Conservation (phyloP, 37 sponge, comb jelly and placozoan species). For the Tethya wilhelma region DNA sequence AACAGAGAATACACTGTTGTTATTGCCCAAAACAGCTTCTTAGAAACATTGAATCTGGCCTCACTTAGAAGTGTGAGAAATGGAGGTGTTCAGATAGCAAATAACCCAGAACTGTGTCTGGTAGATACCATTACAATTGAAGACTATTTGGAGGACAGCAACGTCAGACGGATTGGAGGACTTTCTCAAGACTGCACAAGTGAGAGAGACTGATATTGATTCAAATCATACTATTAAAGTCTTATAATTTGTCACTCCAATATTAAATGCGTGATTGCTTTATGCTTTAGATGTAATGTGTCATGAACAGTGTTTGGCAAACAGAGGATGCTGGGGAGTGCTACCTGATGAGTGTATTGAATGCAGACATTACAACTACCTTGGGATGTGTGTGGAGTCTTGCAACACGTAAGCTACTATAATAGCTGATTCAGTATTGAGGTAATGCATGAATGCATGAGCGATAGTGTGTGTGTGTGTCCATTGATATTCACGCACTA, state of each 20-base stretch:
- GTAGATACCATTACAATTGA: background rate
- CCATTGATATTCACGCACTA: too few species aligned
- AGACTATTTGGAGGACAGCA: background rate
- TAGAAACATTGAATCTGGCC: constrained; percentile 4
- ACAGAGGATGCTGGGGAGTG: constrained; percentile 1
- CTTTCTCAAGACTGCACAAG: background rate
- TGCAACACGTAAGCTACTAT: constrained; percentile 16
- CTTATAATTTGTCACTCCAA: too few species aligned
- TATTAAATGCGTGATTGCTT: too few species aligned
- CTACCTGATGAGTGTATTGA: constrained; percentile 1
- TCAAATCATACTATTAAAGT: too few species aligned
- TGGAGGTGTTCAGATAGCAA: constrained; percentile 11
- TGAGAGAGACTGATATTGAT: too few species aligned
- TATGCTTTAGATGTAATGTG: background rate
- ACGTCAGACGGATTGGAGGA: background rate
- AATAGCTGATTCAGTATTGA: too few species aligned
- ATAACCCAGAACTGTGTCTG: constrained; percentile 18
- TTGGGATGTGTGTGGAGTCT: background rate
- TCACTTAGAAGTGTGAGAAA: background rate
- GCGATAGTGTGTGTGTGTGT: too few species aligned
- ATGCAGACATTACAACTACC: background rate
- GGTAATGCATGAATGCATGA: too few species aligned
- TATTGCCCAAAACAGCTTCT: background rate
- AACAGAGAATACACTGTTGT: background rate
- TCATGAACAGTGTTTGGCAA: background rate